Evolutionary conservation across 2,797 vertebrate species (phyloP).

Genomic region (Gallirallus australis): DNA sequence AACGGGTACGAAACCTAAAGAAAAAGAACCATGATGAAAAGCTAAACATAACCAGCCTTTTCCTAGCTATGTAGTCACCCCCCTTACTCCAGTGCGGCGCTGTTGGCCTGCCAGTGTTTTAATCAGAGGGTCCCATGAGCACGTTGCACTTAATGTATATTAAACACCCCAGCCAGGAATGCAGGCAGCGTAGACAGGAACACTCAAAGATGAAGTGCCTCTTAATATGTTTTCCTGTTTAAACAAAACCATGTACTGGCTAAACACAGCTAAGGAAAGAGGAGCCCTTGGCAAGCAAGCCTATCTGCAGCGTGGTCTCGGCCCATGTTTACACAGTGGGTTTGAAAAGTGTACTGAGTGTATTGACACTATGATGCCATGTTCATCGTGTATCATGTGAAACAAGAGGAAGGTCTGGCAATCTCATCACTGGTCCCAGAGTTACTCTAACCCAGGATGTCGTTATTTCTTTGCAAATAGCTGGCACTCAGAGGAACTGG

Average conservation of each 20-base stretch:
- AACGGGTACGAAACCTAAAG: not conserved
- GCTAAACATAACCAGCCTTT: not conserved
- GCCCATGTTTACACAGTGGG: not conserved
- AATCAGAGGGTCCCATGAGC: not conserved
- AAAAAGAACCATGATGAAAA: not conserved
- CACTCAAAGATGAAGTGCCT: slow-evolving; percentile 51
- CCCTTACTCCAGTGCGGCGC: accelerated
- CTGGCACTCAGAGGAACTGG: not conserved
- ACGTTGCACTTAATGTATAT: not conserved
- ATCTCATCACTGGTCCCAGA: not conserved
- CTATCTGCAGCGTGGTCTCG: not conserved
- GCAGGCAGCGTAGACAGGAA: slow-evolving; percentile 13
- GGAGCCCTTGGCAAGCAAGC: slow-evolving; percentile 9
- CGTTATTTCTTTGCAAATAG: not conserved
- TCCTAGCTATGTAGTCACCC: not conserved
- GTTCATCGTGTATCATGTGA: not conserved
- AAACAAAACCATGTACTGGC: not conserved
- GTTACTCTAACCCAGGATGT: not conserved
- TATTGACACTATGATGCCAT: not conserved
- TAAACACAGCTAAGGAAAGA: not conserved
- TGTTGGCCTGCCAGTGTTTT: not conserved
- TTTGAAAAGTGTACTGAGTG: not conserved
- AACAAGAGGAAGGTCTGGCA: not conserved
- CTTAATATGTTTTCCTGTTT: slow-evolving; percentile 55
- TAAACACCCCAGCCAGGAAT: slow-evolving; percentile 23